These are phyloP conservation scores for Chironomus striatipennis DNA, from an alignment of 1,140 invertebrate species.

Conservation along the genomic window DNA sequence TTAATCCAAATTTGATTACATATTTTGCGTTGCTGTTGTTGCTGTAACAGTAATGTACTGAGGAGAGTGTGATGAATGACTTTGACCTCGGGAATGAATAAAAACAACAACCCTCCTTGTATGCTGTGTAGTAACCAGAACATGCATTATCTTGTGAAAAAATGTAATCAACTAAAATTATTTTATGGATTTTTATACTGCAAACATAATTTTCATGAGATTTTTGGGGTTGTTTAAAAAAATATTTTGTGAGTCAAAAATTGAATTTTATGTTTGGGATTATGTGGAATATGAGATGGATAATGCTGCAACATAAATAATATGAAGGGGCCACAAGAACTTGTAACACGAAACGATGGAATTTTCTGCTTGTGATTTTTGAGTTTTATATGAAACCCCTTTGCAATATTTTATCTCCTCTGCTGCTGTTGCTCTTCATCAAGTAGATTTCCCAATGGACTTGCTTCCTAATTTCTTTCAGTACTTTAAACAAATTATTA, in stretches of 20 bases:
- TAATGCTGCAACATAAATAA: not conserved
- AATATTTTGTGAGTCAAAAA: constrained; percentile 15
- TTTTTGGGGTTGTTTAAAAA: not conserved
- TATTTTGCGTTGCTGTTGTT: not conserved
- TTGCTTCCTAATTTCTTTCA: not conserved
- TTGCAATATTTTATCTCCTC: not conserved
- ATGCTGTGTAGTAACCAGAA: not conserved
- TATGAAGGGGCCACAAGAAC: not conserved
- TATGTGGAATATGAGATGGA: not conserved
- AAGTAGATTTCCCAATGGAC: not conserved
- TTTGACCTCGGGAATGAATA: not conserved
- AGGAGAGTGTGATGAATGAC: not conserved
- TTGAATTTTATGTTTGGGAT: constrained; percentile 16
- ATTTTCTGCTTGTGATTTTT: not conserved
- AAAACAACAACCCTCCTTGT: not conserved
- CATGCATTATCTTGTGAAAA: constrained; percentile 18
- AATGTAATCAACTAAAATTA: constrained; percentile 23
- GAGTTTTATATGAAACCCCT: not conserved
- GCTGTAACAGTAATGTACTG: not conserved
- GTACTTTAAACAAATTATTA: constrained; percentile 1
- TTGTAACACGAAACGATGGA: not conserved
- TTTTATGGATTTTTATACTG: constrained; percentile 10
- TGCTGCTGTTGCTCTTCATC: not conserved
- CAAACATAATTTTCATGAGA: not conserved
- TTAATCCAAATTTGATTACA: constrained; percentile 24